Base-by-base conservation (phyloP, 2,888 invertebrate genomes). In the Dysmachus trigonus region DNA sequence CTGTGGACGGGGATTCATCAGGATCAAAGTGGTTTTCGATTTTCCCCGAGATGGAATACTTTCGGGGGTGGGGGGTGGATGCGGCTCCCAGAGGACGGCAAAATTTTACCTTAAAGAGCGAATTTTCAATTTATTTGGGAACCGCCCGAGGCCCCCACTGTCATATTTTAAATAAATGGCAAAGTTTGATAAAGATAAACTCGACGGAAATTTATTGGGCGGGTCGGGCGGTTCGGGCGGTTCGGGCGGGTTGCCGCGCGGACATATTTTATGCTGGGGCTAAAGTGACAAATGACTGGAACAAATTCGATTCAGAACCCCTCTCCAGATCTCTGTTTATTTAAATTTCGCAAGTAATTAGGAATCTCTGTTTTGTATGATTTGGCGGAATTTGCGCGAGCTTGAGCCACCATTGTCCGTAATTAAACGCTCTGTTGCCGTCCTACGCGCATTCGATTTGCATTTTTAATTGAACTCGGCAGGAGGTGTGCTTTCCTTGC, bases 21-120 rank as follows among this genome's bases (percentile, higher is more conserved):
- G 47, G 51, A 51, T 79, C 79, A 79, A 79, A 79, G 79, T 79
- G 79, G 79, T 79, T 79, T 79, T 79, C 79, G 79, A 79, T 79
- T 79, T 79, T 47, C 51, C 47, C 51, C 47, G 30, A 79, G 79
- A 27, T 51, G 27, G 51, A 79, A 79, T 79, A 51, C 79, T 79
- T 27, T 7, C 15, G 51, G 15, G 62, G 62, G n/a, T n/a, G n/a
- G n/a, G n/a, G n/a, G n/a, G n/a, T n/a, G n/a, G n/a, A n/a, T n/a
- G n/a, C n/a, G n/a, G n/a, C n/a, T 22, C 76, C 76, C 51, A 30
- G 31, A 79, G 79, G 51, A 79, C n/a, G 79, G 47, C n/a, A 47
- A 10, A 47, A 30, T 73, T 51, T 51, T 51, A 51, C 79, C 31
- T 79, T 27, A 51, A 51, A 51, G 15, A 41, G 79, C 27, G 79